A percentile compares a stretch with the other conserved stretches of the same genome.
Conservation (phyloP, 1,140 invertebrate species). For the Drosophila dunni region DNA sequence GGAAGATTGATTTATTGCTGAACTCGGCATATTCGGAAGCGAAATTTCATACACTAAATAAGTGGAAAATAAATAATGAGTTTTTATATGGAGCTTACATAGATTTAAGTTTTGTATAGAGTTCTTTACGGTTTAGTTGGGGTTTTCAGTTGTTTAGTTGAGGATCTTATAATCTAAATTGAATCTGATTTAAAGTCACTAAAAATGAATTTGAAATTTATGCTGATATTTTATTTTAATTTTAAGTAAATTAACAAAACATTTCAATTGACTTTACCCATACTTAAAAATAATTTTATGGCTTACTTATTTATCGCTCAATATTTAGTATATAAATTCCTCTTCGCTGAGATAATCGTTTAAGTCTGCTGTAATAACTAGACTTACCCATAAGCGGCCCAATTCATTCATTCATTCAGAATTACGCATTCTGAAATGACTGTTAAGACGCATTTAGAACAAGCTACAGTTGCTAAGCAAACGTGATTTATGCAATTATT, state of each 20-base stretch:
- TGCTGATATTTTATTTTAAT: too few relatives aligned
- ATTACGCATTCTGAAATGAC: slow-evolving; percentile 17
- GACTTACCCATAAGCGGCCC: slow-evolving; percentile 1
- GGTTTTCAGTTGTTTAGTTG: too few relatives aligned
- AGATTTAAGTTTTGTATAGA: not conserved
- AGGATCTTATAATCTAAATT: too few relatives aligned
- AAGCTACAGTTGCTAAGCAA: slow-evolving; percentile 29
- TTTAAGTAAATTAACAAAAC: too few relatives aligned
- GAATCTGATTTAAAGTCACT: too few relatives aligned
- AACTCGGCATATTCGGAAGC: slow-evolving; percentile 6
- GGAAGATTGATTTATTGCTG: slow-evolving; percentile 17
- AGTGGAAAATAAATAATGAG: not conserved
- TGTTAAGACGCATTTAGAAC: slow-evolving; percentile 50
- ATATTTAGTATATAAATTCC: too few relatives aligned
- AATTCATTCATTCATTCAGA: slow-evolving; percentile 8
- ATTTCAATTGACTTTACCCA: too few relatives aligned
- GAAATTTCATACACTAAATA: not conserved
- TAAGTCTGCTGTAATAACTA: not conserved
- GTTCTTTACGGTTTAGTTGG: too few relatives aligned
- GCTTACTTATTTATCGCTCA: too few relatives aligned
- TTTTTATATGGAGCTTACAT: not conserved
- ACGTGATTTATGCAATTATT: slow-evolving; percentile 29
- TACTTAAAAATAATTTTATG: too few relatives aligned
- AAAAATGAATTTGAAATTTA: too few relatives aligned
- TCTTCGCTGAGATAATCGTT: not conserved